Base-by-base conservation (phyloP, 2,797 vertebrate genomes). In the Microctenopoma steveboyesi region DNA sequence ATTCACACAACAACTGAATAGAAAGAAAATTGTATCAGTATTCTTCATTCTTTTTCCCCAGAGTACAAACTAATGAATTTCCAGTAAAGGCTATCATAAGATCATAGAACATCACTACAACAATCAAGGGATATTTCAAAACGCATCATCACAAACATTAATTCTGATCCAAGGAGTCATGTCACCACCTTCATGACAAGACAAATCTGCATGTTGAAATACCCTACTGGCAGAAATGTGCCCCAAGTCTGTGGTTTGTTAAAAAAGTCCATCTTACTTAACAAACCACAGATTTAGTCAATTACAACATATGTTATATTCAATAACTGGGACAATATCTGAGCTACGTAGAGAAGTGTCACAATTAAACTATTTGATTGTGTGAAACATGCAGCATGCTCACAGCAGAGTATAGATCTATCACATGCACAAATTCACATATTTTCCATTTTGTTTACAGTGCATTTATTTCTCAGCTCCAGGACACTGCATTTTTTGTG, bases 381-480 rank as follows among this genome's bases (percentile, higher is more conserved):
- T 68, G 57, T 43, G 39, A 67, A 57, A 57, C 90, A 91, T 90
- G 89, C 87, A 75, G 79, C 86, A 89, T 89, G 89, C 87, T 78
- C 66, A 85, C 53, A 73, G 51, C 58, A 80, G 67, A 52, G 57
- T 69, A 82, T 60, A 81, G 83, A 87, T 88, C 85, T 72, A 85
- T 79, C 72, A 46, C 81, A 85, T 86, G 79, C 84, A 73, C 12
- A 1, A 2, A 22, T 63, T 58, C 2, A 10, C 30, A 4, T 55
- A 18, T 45, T 59, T 64, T 35, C 15, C 0, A 11, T 42, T 37
- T 39, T 35, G 56, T 60, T 71, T 47, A 42, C 1, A 37, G 22
- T 50, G 16, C 27, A 33, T 65, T 73, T 12, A 33, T 8, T 35
- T 51, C 28, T 54, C 45, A 47, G 45, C 35, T 30, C 25, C 40